Percentiles rank a stretch among this genome's conserved stretches.
These are phyloP conservation scores for Potorous gilbertii DNA, from an alignment of 2,797 vertebrate species.

Conservation along the genomic window DNA sequence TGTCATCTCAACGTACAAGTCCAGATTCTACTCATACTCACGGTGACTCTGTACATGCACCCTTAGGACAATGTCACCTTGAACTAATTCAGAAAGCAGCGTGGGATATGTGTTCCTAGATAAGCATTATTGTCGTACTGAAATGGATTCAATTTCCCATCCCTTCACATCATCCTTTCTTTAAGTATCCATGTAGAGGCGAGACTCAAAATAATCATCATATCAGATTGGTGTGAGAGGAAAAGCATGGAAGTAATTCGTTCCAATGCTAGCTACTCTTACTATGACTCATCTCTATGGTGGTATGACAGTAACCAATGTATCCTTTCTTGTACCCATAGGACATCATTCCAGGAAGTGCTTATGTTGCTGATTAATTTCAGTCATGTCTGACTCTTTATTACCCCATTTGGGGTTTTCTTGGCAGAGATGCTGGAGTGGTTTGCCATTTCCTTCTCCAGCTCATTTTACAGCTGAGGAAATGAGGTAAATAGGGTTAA, in stretches of 20 bases:
- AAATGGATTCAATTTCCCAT: slow-evolving; percentile 57
- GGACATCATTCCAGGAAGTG: not conserved
- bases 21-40: slow-evolving; percentile 57
- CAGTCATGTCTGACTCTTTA: not conserved
- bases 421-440: not conserved
- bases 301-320: not conserved
- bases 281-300: not conserved
- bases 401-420: not conserved
- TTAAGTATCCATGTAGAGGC: slow-evolving; percentile 24
- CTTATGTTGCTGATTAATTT: not conserved
- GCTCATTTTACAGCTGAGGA: not conserved
- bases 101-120: slow-evolving; percentile 34
- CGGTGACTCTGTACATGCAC: slow-evolving; percentile 7
- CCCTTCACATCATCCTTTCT: slow-evolving; percentile 30
- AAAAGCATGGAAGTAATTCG: not conserved
- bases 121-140: slow-evolving; percentile 44
- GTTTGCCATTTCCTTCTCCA: not conserved
- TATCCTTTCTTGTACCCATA: not conserved
- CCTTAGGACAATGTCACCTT: slow-evolving; percentile 57
- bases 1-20: slow-evolving; percentile 67
- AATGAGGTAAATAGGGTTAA: not conserved
- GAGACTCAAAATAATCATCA: slow-evolving; percentile 27
- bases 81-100: slow-evolving; percentile 32
- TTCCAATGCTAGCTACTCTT: not conserved
- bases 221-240: slow-evolving; percentile 21